Base-by-base conservation (phyloP, 2,113 vertebrate species). In the Myiopsitta monachus region DNA sequence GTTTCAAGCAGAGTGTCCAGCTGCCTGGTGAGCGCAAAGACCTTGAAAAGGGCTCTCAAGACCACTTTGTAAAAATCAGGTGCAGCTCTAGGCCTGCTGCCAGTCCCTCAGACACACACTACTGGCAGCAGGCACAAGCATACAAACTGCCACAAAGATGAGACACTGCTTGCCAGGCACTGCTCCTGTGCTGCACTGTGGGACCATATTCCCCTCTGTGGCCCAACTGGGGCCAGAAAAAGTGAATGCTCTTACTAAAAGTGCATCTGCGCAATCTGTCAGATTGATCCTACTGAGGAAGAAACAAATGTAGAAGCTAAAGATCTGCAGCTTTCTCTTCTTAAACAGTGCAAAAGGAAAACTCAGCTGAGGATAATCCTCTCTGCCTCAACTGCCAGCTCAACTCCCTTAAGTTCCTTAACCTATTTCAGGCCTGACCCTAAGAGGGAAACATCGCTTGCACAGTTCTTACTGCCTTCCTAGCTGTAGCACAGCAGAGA, bases 1-100 rank as follows among this genome's bases (percentile, higher is more conserved):
- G 55, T 69, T 80, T 55, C 33, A 2, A 1, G 5, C n/a, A 22
- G 54, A 52, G 24, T 9, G 30, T 49, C 63, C 54, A 76, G 44
- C 77, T 87, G 63, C 68, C 33, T 5, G 8, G 17, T 75, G 66
- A 76, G 44, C 0, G 11, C 67, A 43, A 36, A 66, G 21, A 72
- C 62, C 52, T 68, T 28, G 30, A 17, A 26, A 62, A 83, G 31
- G 8, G 21, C 43, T 4, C 52, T 51, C 16, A 36, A 89, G 11
- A 5, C 33, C 57, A 14, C 26, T 36, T 33, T 9, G 5, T 10
- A 6, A 0, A 3, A 9, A 27, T 27, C 28, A 27, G 63, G 68
- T 10, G 2, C 33, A 75, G 80, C 36, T 81, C 36, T 23, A 1
- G 1, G 36, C 38, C 46, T 1, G 1, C 39, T 1, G 13, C 49